Percentiles rank a stretch among this genome's conserved stretches.
Evolutionary conservation across 1,140 invertebrate genomes (phyloP).

Genomic region (Aethina tumida): DNA sequence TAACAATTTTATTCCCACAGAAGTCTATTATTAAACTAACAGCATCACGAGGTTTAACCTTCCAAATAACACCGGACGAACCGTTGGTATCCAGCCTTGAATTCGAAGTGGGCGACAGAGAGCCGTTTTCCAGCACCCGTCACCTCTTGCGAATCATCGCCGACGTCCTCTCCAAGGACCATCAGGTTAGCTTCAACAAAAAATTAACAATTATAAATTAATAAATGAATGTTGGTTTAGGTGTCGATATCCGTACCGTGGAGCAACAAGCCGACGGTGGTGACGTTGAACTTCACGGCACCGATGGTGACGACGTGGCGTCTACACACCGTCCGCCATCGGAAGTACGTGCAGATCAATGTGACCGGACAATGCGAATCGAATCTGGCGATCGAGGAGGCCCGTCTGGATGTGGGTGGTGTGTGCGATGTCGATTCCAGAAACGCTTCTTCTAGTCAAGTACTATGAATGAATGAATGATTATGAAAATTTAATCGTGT

Average conservation of each 20-base stretch:
- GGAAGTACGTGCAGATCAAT: slow-evolving; percentile 72
- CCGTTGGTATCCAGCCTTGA: slow-evolving; percentile 47
- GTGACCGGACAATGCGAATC: slow-evolving; percentile 48
- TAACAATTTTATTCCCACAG: slow-evolving; percentile 20
- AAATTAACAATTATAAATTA: slow-evolving; percentile 7
- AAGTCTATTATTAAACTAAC: slow-evolving; percentile 44
- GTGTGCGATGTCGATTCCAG: slow-evolving; percentile 51
- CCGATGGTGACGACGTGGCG: slow-evolving; percentile 70
- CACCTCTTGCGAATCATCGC: slow-evolving; percentile 59
- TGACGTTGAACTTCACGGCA: slow-evolving; percentile 66
- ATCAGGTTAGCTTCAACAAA: slow-evolving; percentile 45
- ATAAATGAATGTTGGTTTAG: slow-evolving; percentile 30
- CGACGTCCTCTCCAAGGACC: slow-evolving; percentile 62
- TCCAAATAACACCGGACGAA: slow-evolving; percentile 30
- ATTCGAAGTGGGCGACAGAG: slow-evolving; percentile 50
- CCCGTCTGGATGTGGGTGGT: slow-evolving; percentile 37
- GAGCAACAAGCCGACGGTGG: slow-evolving; percentile 54
- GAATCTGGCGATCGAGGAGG: slow-evolving; percentile 19
- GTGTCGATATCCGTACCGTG: slow-evolving; percentile 64
- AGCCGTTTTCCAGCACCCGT: slow-evolving; percentile 56
- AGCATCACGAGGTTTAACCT: slow-evolving; percentile 45
- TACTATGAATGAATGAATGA: slow-evolving; percentile 5
- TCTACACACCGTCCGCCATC: slow-evolving; percentile 68
- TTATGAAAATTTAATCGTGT: not conserved
- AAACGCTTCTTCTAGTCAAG: slow-evolving; percentile 48